Evolutionary conservation across 2,888 invertebrate genomes (phyloP).

Genomic region (Cyaniris semiargus): DNA sequence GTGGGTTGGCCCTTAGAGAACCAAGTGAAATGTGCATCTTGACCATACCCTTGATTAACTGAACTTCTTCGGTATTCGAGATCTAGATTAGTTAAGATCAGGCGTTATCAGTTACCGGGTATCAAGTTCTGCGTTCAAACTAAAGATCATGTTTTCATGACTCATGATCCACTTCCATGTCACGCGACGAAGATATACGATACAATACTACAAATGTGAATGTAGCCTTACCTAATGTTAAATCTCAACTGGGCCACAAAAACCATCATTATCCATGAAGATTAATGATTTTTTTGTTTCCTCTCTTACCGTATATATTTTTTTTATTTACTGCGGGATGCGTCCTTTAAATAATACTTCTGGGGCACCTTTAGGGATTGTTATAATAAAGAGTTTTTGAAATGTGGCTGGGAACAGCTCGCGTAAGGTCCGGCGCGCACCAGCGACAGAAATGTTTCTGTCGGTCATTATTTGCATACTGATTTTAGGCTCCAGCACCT

Average conservation of each 20-base stretch:
- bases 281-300: slow-evolving; percentile 24
- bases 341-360: background rate
- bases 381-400: background rate
- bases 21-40: too few relatives aligned
- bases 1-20: too few relatives aligned
- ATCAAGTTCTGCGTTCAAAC: too few relatives aligned
- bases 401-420: background rate
- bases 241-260: slow-evolving; percentile 10
- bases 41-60: too few relatives aligned
- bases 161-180: too few relatives aligned
- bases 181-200: too few relatives aligned
- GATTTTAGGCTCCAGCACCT: too few relatives aligned
- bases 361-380: background rate
- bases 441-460: background rate
- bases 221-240: background rate
- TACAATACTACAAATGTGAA: background rate
- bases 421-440: too few relatives aligned
- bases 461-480: background rate
- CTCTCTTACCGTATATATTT: background rate
- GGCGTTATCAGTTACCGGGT: too few relatives aligned
- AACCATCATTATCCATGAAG: slow-evolving; percentile 13
- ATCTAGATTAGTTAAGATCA: too few relatives aligned
- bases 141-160: too few relatives aligned
- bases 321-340: background rate
- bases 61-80: too few relatives aligned